Evolutionary conservation across 2,113 vertebrate species (phyloP), one percentile per base, ranked within the genome.

Genomic region (Eubucco bourcierii): DNA sequence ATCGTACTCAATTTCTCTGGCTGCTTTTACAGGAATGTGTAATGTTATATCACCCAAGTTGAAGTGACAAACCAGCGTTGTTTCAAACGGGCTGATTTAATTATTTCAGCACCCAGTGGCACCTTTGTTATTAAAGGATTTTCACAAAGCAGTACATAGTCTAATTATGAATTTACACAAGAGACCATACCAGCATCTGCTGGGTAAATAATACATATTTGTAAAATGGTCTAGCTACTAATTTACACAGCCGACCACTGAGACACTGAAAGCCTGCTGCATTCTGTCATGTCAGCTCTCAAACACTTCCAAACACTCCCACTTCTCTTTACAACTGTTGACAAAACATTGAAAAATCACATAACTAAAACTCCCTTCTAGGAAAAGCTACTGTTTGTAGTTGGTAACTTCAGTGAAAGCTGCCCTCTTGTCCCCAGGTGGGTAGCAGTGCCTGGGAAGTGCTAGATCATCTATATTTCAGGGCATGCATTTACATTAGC

Each of bases 151-250:
- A 73, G 56, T 44, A 79, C 76, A 68, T 75, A 79, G 91, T 90
- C 82, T 95, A 70, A 78, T 87, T 83, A 88, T 53, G 21, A 95
- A 93, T 95, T 95, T 96, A 95, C 91, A 94, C 96, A 64, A 68
- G 68, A 94, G 96, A 94, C 92, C 1, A 5, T 52, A 55, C 90
- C 90, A 96, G 92, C 77, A 84, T 95, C 93, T 75, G 77, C 84
- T 96, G 96, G 87, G 96, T 97, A 98, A 97, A 98, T 97, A 93
- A 96, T 97, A 98, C 94, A 95, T 95, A 97, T 97, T 97, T 97
- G 96, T 90, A 94, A 95, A 93, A 92, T 87, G 77, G 87, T 90
- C 90, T 93, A 93, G 92, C 87, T 95, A 93, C 96, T 96, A 95
- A 97, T 96, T 95, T 96, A 87, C 92, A 91, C 94, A 96, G 83